These are phyloP conservation scores for Sander lucioperca DNA, from an alignment of 2,113 vertebrate species.

Conservation along the genomic window DNA sequence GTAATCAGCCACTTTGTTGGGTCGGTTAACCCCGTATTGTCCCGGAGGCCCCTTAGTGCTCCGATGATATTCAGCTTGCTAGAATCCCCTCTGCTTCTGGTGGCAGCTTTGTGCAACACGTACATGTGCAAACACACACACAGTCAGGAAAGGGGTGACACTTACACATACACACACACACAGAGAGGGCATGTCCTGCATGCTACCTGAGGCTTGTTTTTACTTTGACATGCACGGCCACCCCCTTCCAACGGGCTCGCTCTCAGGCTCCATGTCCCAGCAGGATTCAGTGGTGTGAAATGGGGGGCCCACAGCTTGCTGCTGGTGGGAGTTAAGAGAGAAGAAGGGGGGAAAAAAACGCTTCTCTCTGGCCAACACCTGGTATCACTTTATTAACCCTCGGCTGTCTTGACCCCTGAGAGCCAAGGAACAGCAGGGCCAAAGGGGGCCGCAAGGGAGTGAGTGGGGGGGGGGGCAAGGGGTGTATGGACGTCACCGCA, in stretches of 20 bases:
- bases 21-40: constrained; percentile 70
- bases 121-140: constrained; percentile 44
- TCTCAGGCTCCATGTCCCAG: constrained; percentile 56
- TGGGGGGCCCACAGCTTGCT: constrained; percentile 71
- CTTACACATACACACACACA: constrained; percentile 44
- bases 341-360: constrained; percentile 15
- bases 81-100: not conserved
- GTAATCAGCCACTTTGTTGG: constrained; percentile 73
- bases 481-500: constrained; percentile 73
- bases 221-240: constrained; percentile 57
- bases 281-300: constrained; percentile 78
- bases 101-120: constrained; percentile 27
- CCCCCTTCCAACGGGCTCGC: constrained; percentile 34
- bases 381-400: constrained; percentile 90
- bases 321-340: constrained; percentile 67
- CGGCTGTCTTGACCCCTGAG: constrained; percentile 81
- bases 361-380: constrained; percentile 83
- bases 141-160: constrained; percentile 34
- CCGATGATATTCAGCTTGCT: constrained; percentile 30
- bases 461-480: constrained; percentile 50
- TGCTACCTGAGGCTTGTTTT: constrained; percentile 63
- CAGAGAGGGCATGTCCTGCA: constrained; percentile 19
- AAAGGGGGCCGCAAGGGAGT: constrained; percentile 66
- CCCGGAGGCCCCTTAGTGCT: constrained; percentile 50
- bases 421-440: constrained; percentile 80